These are phyloP conservation scores for Drosophila subpulchrella DNA, from an alignment of 1,140 invertebrate species.

Conservation along the genomic window DNA sequence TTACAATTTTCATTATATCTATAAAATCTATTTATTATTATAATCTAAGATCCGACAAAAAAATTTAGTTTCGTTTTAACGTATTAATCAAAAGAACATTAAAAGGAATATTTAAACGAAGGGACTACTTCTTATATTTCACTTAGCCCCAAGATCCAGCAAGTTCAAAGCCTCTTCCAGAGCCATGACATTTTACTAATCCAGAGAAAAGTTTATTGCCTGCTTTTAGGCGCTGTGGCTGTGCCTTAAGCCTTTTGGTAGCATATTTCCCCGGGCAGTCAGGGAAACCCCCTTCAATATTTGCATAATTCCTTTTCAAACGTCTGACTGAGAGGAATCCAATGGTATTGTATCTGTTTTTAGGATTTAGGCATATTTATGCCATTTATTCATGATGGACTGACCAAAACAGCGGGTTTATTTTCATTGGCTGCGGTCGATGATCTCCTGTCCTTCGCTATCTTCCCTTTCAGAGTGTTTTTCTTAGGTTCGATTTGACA, in stretches of 20 bases:
- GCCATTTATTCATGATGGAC: slow-evolving; percentile 24
- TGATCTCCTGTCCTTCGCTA: slow-evolving; percentile 64
- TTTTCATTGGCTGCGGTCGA: slow-evolving; percentile 26
- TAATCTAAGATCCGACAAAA: too few relatives aligned
- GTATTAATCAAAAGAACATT: too few relatives aligned
- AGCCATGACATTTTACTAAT: slow-evolving; percentile 16
- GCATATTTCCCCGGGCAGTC: slow-evolving; percentile 1
- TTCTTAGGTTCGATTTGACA: slow-evolving; percentile 29
- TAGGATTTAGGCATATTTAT: slow-evolving; percentile 27
- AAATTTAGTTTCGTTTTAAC: too few relatives aligned
- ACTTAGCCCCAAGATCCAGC: neutral
- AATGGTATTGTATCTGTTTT: slow-evolving; percentile 18
- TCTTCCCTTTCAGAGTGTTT: slow-evolving; percentile 68
- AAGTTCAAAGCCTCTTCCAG: neutral
- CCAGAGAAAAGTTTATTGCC: slow-evolving; percentile 43
- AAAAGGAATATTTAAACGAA: too few relatives aligned
- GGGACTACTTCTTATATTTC: neutral
- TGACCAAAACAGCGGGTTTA: slow-evolving; percentile 22
- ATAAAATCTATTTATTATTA: too few relatives aligned
- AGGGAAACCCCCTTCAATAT: slow-evolving; percentile 5
- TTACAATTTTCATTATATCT: too few relatives aligned
- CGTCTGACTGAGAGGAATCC: neutral
- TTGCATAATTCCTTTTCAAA: slow-evolving; percentile 42
- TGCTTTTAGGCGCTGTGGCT: slow-evolving; percentile 48
- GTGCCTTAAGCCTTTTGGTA: slow-evolving; percentile 11